Percentiles rank a stretch among this genome's conserved stretches.
Conservation (phyloP, 2,797 vertebrate genomes). For the Sebastes oblongus region DNA sequence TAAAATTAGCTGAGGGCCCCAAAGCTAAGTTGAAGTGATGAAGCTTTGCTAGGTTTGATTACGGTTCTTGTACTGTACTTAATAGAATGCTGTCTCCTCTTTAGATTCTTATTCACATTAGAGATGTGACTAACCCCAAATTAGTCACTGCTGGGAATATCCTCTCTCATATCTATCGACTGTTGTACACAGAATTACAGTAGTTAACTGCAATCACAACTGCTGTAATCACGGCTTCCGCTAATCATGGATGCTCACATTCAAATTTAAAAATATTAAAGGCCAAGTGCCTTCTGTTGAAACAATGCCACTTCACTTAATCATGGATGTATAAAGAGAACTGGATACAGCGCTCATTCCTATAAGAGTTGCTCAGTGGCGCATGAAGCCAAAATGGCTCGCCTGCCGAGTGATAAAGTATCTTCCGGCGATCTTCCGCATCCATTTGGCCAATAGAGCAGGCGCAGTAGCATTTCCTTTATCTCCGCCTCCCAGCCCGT, state of each 20-base stretch:
- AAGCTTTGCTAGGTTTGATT: conserved; percentile 69
- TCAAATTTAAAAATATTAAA: conserved; percentile 11
- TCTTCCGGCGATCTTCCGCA: no score
- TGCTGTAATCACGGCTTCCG: conserved; percentile 2
- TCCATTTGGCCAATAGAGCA: no score
- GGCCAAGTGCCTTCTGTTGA: not conserved
- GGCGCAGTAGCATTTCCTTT: no score
- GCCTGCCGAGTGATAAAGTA: no score
- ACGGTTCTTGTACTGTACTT: conserved; percentile 63
- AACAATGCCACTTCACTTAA: not conserved
- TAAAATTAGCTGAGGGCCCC: conserved; percentile 67
- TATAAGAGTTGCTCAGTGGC: no score
- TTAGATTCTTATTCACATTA: conserved; percentile 51
- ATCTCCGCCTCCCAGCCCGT: no score
- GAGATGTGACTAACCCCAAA: conserved; percentile 47
- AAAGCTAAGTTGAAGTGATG: conserved; percentile 64
- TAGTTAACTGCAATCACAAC: conserved; percentile 25
- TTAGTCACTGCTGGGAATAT: conserved; percentile 57
- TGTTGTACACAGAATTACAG: conserved; percentile 14
- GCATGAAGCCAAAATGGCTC: no score
- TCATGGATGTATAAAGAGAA: no score
- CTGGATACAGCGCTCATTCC: no score
- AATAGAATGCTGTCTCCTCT: conserved; percentile 51
- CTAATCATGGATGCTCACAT: conserved; percentile 14
- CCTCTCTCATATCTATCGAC: conserved; percentile 5